These are phyloP conservation scores for Dryococelus australis DNA, from an alignment of 2,888 invertebrate species.

Conservation along the genomic window DNA sequence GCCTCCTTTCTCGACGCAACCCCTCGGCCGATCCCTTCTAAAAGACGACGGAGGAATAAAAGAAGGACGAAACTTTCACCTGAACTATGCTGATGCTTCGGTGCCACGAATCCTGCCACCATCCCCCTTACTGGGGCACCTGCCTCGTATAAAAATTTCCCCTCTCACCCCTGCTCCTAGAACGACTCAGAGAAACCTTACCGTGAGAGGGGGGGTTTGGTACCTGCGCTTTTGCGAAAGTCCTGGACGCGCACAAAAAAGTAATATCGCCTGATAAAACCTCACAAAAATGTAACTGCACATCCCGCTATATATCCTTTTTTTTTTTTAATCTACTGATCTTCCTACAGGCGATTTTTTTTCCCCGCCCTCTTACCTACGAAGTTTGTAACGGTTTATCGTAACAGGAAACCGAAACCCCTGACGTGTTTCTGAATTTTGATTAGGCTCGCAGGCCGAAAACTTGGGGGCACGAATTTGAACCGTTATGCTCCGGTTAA, in stretches of 20 bases:
- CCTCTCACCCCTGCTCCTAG: neutral
- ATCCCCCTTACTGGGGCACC: neutral
- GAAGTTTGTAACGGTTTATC: neutral
- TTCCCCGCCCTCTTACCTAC: neutral
- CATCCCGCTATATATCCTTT: neutral
- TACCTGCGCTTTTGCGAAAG: neutral
- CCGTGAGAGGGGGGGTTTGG: neutral
- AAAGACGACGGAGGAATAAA: neutral
- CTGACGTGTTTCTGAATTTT: neutral
- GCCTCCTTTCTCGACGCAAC: neutral
- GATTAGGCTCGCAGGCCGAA: neutral
- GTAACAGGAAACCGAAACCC: neutral
- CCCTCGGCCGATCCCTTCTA: neutral
- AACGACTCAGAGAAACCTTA: neutral
- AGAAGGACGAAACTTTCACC: neutral
- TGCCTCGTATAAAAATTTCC: neutral
- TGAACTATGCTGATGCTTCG: neutral
- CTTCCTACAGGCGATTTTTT: neutral
- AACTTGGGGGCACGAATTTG: neutral
- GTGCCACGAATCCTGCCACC: neutral
- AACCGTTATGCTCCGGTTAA: neutral
- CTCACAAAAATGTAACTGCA: conserved; percentile 1
- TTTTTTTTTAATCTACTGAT: neutral
- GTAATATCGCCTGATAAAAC: neutral
- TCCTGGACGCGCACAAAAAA: neutral